Evolutionary conservation across 2,113 vertebrate genomes (phyloP).

Genomic region (Beaufortia kweichowensis): DNA sequence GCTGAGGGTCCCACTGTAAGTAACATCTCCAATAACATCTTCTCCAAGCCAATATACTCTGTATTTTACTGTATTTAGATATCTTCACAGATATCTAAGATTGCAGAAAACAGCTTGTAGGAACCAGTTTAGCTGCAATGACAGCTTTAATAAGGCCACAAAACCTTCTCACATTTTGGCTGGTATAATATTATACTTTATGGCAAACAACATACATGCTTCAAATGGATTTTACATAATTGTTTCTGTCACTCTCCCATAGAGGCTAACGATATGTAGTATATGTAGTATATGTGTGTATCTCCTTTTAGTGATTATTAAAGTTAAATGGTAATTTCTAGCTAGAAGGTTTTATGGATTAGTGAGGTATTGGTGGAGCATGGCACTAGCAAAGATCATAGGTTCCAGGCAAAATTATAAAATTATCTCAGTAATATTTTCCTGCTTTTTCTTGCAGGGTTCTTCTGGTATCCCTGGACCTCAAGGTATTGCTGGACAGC

Average conservation of each 20-base stretch:
- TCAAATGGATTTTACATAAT: neutral
- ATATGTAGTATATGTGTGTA: no score
- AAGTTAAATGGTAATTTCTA: no score
- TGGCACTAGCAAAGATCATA: no score
- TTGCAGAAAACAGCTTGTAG: neutral
- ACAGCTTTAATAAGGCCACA: no score
- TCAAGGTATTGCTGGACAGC: conserved; percentile 86
- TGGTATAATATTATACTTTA: neutral
- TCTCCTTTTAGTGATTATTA: neutral
- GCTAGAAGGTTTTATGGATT: no score
- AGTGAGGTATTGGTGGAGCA: no score
- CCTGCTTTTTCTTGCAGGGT: conserved; percentile 73
- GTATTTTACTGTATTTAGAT: neutral
- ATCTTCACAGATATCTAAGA: no score
- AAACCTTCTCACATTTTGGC: neutral
- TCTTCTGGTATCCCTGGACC: conserved; percentile 85
- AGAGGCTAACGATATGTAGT: neutral
- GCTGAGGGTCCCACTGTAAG: conserved; percentile 86
- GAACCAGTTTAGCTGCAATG: neutral
- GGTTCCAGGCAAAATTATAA: neutral
- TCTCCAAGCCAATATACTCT: no score
- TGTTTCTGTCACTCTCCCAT: neutral
- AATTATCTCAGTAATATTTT: neutral
- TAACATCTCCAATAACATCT: neutral
- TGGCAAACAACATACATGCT: neutral